phyloP scores from a whole-genome alignment of 1,140 invertebrate species.

The Eubasilissa regina region DNA sequence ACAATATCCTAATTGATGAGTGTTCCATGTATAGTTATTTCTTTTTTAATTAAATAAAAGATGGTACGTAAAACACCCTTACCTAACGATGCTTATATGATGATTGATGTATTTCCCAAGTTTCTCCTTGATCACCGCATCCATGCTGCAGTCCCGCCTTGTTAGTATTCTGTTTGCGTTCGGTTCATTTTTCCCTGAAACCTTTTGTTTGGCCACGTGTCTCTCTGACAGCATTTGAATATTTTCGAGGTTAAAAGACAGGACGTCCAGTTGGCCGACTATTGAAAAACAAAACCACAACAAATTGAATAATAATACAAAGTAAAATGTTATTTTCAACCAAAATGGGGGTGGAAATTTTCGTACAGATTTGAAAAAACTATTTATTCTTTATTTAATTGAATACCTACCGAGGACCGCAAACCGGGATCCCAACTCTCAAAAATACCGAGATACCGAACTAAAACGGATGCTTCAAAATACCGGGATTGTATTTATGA shows the following conservation, averaged over 20 bases:
- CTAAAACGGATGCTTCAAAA: too few relatives aligned
- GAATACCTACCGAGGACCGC: too few relatives aligned
- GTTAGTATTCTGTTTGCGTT: slow-evolving; percentile 3
- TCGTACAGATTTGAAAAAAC: too few relatives aligned
- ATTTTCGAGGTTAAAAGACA: slow-evolving; percentile 67
- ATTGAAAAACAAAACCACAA: slow-evolving; percentile 57
- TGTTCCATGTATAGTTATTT: too few relatives aligned
- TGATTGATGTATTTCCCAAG: slow-evolving; percentile 67
- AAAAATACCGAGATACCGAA: too few relatives aligned
- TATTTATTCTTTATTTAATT: too few relatives aligned
- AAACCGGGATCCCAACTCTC: too few relatives aligned
- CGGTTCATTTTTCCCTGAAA: slow-evolving; percentile 7
- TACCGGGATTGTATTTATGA: too few relatives aligned
- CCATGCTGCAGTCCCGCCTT: slow-evolving; percentile 15
- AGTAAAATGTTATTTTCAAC: neutral
- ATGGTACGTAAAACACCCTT: neutral
- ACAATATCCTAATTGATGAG: too few relatives aligned
- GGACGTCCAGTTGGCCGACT: slow-evolving; percentile 70
- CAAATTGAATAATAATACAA: neutral
- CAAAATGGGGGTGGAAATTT: too few relatives aligned
- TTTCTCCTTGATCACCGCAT: slow-evolving; percentile 61
- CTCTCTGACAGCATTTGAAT: slow-evolving; percentile 65
- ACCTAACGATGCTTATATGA: slow-evolving; percentile 68
- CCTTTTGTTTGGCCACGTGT: slow-evolving; percentile 51
- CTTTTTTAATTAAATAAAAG: neutral